Conservation (phyloP, 2,888 invertebrate species). For the Polietes domitor region DNA sequence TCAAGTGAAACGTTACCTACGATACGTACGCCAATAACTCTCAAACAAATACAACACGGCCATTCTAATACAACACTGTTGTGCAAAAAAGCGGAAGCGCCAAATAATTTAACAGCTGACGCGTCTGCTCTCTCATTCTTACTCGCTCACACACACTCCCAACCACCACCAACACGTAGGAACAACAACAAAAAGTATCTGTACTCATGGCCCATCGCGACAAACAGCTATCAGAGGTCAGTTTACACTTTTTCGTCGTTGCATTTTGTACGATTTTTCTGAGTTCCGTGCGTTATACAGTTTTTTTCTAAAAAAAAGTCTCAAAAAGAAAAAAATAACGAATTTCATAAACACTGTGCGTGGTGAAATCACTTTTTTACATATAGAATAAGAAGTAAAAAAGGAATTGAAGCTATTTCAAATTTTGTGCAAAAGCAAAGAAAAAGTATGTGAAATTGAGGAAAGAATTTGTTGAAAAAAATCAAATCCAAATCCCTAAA, state of each 20-base stretch:
- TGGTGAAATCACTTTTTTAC: slow-evolving; percentile 48
- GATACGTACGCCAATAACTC: neutral
- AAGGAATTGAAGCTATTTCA: neutral
- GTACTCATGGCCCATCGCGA: neutral
- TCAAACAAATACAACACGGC: neutral
- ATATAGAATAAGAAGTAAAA: neutral
- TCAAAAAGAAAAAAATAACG: slow-evolving; percentile 18
- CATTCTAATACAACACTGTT: slow-evolving; percentile 10
- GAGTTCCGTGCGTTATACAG: slow-evolving; percentile 23
- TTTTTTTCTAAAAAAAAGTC: neutral
- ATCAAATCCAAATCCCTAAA: neutral
- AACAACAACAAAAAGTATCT: slow-evolving; percentile 36
- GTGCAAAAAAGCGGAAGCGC: slow-evolving; percentile 13
- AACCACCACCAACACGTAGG: neutral
- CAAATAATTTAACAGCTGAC: slow-evolving; percentile 17
- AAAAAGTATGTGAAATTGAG: slow-evolving; percentile 30
- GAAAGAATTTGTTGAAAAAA: neutral
- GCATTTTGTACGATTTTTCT: slow-evolving; percentile 39
- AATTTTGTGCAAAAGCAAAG: slow-evolving; percentile 12
- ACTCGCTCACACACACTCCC: slow-evolving; percentile 26
- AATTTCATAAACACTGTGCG: slow-evolving; percentile 35
- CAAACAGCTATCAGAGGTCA: slow-evolving; percentile 34
- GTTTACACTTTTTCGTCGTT: slow-evolving; percentile 59
- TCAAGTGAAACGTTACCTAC: no score
- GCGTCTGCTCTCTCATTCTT: neutral